Evolutionary conservation across 1,140 invertebrate species (phyloP), one percentile per base, ranked within the genome.

Genomic region (Sitobion miscanthi): DNA sequence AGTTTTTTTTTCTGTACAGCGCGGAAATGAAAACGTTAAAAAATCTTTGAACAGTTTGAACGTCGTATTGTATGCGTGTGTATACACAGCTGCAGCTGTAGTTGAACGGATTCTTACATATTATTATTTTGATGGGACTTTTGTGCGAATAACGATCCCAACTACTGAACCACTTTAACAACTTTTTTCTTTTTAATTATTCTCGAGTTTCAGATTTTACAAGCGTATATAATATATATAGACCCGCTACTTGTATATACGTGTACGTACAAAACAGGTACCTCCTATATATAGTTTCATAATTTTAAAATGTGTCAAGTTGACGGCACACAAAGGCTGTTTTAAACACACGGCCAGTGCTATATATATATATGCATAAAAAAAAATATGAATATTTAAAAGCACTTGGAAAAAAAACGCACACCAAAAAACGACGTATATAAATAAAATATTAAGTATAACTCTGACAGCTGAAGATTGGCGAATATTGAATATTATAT

Each of bases 291-390:
- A 86, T 11, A 86, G 42, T 86, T 86, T 17, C 42, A 86, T 86
- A 86, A 47, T 47, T 86, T 86, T 45, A 86, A 86, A 86, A 86
- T 86, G 5, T 86, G 85, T 45, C 25, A 45, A 86, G 85, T 86
- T 1, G 83, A 30, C 25, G 45, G 9, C 11, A 21, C n/a, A 49
- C 45, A 49, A 87, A 87, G 17, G 47, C 30, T 49, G 30, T 47
- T 49, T 87, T 49, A 7, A 52, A 49, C 86, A n/a, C 14, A n/a
- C 85, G 6, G n/a, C 17, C 47, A 87, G 47, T 47, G 45, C 14
- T 30, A 86, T 47, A 47, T 11, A 30, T 35, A 35, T 23, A 85
- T 35, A 38, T 38, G 42, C 20, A 42, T 20, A 85, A 45, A 86
- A 47, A 38, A 47, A 38, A n/a, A 49, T 35, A 85, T 30, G 2